Evolutionary conservation across 2,113 vertebrate species (phyloP).

Genomic region (Python bivittatus): DNA sequence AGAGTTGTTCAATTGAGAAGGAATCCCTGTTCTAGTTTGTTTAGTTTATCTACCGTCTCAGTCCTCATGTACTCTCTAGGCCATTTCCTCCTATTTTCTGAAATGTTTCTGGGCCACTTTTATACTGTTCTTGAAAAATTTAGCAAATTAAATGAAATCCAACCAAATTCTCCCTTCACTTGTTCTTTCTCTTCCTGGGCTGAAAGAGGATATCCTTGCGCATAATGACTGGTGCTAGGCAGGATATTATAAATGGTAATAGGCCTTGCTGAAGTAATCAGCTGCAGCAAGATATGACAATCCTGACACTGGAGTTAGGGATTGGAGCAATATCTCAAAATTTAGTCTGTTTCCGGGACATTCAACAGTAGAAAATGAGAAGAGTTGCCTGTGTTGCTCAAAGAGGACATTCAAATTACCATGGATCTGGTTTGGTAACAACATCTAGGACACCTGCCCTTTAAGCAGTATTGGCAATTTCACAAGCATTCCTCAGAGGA

Average conservation of each 20-base stretch:
- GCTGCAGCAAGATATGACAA: no score
- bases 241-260: no score
- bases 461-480: neutral
- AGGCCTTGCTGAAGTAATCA: no score
- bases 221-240: no score
- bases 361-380: no score
- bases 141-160: neutral
- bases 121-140: neutral
- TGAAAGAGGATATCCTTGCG: no score
- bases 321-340: no score
- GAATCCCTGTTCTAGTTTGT: neutral
- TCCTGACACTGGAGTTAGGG: no score
- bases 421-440: neutral
- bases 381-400: no score
- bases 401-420: neutral
- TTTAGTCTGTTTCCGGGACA: no score
- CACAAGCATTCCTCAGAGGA: neutral
- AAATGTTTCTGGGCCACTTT: neutral
- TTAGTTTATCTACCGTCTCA: neutral
- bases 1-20: no score
- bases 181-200: no score
- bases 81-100: neutral
- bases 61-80: neutral
- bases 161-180: neutral
- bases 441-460: neutral